Conservation (phyloP, 2,113 vertebrate genomes). For the Beaufortia kweichowensis region DNA sequence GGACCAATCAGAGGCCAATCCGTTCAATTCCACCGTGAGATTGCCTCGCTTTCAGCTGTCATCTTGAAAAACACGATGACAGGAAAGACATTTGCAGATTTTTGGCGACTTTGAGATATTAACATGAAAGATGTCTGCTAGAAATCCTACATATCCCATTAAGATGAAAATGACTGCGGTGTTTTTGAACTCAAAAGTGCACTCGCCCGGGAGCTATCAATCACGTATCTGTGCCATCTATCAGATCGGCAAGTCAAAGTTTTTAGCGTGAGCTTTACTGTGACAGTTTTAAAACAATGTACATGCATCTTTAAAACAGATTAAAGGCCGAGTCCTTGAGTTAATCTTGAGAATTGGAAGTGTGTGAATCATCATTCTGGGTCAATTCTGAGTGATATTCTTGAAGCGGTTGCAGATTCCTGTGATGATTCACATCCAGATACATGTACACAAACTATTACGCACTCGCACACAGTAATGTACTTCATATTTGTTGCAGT, state of each 20-base stretch:
- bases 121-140: conserved; percentile 21
- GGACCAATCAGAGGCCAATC: conserved; percentile 34
- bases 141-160: conserved; percentile 25
- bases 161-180: conserved; percentile 10
- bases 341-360: conserved; percentile 33
- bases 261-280: conserved; percentile 9
- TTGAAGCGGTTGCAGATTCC: conserved; percentile 28
- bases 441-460: conserved; percentile 6
- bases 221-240: conserved; percentile 17
- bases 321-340: conserved; percentile 18
- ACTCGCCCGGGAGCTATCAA: conserved; percentile 8
- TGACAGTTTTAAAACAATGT: background rate
- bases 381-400: conserved; percentile 44
- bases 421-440: background rate
- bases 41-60: conserved; percentile 35
- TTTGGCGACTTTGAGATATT: conserved; percentile 1
- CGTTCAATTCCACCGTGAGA: conserved; percentile 39
- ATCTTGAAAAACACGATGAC: conserved; percentile 14
- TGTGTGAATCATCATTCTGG: conserved; percentile 40
- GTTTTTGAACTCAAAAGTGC: conserved; percentile 20
- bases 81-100: conserved; percentile 29
- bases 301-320: background rate
- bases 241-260: background rate
- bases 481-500: conserved; percentile 8
- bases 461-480: conserved; percentile 22